These are phyloP conservation scores for Opisthocomus hoazin DNA, from an alignment of 2,113 vertebrate genomes.

Conservation along the genomic window DNA sequence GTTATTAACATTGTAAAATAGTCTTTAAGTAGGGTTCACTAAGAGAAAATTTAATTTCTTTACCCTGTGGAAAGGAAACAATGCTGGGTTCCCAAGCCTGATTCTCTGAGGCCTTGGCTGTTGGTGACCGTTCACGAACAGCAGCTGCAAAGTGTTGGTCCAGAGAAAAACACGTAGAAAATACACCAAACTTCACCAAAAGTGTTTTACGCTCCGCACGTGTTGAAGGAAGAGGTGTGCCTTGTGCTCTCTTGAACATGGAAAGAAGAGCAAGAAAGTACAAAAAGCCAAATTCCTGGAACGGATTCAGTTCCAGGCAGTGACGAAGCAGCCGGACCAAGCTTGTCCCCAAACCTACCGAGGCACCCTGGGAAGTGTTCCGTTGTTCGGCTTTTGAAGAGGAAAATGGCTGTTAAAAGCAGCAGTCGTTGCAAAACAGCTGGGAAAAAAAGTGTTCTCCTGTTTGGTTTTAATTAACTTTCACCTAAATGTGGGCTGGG, in stretches of 20 bases:
- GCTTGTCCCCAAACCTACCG: background rate
- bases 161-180: background rate
- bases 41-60: background rate
- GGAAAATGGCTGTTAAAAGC: background rate
- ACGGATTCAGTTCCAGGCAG: background rate
- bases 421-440: background rate
- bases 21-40: background rate
- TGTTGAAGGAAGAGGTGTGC: background rate
- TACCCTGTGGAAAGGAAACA: background rate
- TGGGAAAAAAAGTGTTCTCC: background rate
- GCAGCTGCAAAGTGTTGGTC: background rate
- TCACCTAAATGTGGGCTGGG: too few relatives aligned
- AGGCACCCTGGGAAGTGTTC: accelerated
- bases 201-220: accelerated
- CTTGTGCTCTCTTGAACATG: too few relatives aligned
- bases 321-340: background rate
- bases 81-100: background rate
- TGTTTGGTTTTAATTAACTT: background rate
- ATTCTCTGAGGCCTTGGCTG: background rate
- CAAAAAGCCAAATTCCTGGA: background rate
- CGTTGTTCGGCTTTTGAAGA: background rate
- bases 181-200: background rate
- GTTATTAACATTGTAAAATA: background rate
- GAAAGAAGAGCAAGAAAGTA: too few relatives aligned
- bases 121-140: background rate